Base-by-base conservation (phyloP, 1,140 invertebrate species). In the Conus betulinus region DNA sequence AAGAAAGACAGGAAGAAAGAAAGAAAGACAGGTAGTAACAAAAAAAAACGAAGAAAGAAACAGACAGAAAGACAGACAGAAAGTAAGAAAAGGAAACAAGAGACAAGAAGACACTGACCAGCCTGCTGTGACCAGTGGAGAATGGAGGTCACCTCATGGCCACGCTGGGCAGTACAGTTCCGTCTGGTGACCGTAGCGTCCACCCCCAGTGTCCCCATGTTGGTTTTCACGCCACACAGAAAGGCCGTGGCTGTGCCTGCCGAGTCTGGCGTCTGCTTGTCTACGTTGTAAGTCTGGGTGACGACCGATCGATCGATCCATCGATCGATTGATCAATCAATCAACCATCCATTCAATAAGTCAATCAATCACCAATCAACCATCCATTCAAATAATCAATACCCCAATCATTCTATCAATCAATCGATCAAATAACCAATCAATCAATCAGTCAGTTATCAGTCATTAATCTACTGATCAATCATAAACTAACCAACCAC, bases 221-320 rank as follows among this genome's bases (percentile, higher is more conserved):
- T 98, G 0, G 96, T 96, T 94, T 99, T 99, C 0, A 97, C 96
- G 0, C 98, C 98, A 57, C 96, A 96, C 89, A 99, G 97, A 27
- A 98, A 95, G 0, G 98, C 98, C 0, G 98, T 99, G 0, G 97
- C 98, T 0, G 98, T 97, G 39, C 97, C 97, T 1, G 98, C 97
- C 0, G 98, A 98, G 93, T 99, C 98, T 0, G 98, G 97, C 1
- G 98, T 97, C 96, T 98, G 97, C 91, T 97, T 97, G 94, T 99
- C 96, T 2, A 97, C 97, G 88, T 97, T 98, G 94, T 99, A 99
- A 0, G 98, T 99, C 98, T 99, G 93, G 25, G 15, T 23, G 27
- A 51, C 39, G 39, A 39, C 39, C 39, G 39, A 39, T 39, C 39
- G 39, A 39, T 39, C 39, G 39, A 39, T 39, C 39, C 0, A 39